Percentiles rank a stretch among this genome's conserved stretches.
These are phyloP conservation scores for Vireo griseus DNA, from an alignment of 2,797 vertebrate genomes.

Conservation along the genomic window DNA sequence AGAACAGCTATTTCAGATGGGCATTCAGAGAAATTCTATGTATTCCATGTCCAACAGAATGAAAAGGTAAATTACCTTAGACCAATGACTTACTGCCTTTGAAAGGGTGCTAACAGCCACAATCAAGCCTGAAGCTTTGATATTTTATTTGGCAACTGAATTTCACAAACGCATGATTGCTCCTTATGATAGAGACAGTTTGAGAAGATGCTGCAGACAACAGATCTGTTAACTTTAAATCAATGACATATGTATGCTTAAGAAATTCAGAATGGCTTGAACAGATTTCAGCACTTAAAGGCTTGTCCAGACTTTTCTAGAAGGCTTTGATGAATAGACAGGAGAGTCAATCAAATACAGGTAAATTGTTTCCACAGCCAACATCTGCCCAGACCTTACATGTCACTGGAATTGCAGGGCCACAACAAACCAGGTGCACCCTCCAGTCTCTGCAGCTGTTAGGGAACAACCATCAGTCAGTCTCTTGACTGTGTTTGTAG, in stretches of 20 bases:
- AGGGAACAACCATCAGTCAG: neutral
- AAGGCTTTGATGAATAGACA: neutral
- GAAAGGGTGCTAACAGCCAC: neutral
- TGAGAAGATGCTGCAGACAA: neutral
- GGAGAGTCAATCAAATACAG: neutral
- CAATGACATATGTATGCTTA: neutral
- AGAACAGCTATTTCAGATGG: slow-evolving; percentile 5
- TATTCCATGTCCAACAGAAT: neutral
- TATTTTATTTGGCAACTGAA: slow-evolving; percentile 1
- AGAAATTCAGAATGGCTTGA: neutral
- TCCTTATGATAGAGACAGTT: neutral
- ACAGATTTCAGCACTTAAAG: neutral
- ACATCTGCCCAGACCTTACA: neutral
- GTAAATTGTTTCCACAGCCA: neutral
- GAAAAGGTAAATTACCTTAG: slow-evolving; percentile 33
- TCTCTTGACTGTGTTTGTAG: neutral
- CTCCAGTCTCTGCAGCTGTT: neutral
- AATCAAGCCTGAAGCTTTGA: neutral
- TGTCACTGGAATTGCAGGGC: fast-evolving
- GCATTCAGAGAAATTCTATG: slow-evolving; percentile 2
- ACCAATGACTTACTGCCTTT: slow-evolving; percentile 1
- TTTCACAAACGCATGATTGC: neutral
- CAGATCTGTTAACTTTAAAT: neutral
- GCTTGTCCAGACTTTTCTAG: neutral
- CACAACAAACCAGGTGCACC: neutral